Conservation (phyloP, 2,113 vertebrate species). For the Orthonyx spaldingii region DNA sequence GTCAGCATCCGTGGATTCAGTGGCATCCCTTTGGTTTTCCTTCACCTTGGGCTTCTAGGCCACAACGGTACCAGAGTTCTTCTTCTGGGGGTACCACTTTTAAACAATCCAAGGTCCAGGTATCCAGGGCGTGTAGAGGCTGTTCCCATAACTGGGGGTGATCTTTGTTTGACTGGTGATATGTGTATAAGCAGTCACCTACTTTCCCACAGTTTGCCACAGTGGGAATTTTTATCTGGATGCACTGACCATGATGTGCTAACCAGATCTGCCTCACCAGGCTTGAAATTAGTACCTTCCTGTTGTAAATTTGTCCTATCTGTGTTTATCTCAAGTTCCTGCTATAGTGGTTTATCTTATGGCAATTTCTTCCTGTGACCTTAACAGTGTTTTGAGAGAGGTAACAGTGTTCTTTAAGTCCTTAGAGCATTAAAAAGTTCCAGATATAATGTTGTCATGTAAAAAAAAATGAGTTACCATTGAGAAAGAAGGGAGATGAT, state of each 20-base stretch:
- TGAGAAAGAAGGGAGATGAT: background rate
- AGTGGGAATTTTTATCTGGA: background rate
- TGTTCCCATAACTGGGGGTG: background rate
- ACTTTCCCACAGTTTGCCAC: background rate
- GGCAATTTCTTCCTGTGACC: background rate
- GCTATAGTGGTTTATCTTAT: background rate
- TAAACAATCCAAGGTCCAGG: background rate
- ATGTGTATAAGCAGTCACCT: background rate
- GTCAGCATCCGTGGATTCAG: background rate
- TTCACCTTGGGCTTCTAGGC: background rate
- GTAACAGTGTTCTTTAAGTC: background rate
- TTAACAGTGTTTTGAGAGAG: background rate
- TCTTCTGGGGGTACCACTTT: background rate
- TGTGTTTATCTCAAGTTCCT: background rate
- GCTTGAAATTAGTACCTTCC: background rate
- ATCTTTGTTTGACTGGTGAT: background rate
- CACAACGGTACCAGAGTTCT: background rate
- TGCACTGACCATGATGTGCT: background rate
- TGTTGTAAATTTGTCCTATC: background rate
- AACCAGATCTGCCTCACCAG: background rate
- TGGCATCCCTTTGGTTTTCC: background rate
- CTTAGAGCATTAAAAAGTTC: background rate
- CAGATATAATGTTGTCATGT: background rate
- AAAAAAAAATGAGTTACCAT: background rate
- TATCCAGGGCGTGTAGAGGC: background rate